Base-by-base conservation (phyloP, 2,113 vertebrate genomes). In the Perognathus longimembris region DNA sequence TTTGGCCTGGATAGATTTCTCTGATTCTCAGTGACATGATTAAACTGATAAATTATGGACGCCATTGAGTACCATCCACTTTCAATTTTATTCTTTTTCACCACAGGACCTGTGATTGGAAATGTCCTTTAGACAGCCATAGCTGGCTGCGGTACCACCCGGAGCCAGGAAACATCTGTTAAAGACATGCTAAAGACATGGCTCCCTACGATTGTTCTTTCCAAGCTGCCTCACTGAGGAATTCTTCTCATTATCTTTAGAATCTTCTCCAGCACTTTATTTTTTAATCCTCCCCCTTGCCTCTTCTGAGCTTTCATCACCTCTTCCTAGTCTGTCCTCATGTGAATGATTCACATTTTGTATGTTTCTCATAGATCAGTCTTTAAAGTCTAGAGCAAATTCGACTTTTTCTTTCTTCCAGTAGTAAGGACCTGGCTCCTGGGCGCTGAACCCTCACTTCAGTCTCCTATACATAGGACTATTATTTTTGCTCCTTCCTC, bases 111-210 rank as follows among this genome's bases (percentile, higher is more conserved):
- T 95, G 89, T 78, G 90, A 93, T 89, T 90, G 95, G 90, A 96
- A 95, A 94, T 93, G 76, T 78, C 93, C 90, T 84, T 90, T 74
- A 74, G 80, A 92, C 80, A 79, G 66, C 84, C 73, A 70, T 95
- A 93, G 94, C 95, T 96, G 95, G 93, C 83, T 93, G 34, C 40
- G 36, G 92, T 54, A 54, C n/a, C 4, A 71, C 21, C 78, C 59
- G 59, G 36, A 95, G 76, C 81, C 92, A 74, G 92, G 92, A 81
- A 93, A 91, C 92, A 95, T 95, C 95, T 96, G 93, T 66, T 90
- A 88, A 45, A 85, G 85, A 69, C 76, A 89, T 73, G 50, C 69
- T 50, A 15, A 95, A 93, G 92, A 88, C 3, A 17, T 89, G 73
- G 69, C 76, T 93, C 50, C 73, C 73, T 93, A 54, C 20, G 20